These are phyloP conservation scores for Aleiodes alternator DNA, from an alignment of 2,888 invertebrate species.

Conservation along the genomic window DNA sequence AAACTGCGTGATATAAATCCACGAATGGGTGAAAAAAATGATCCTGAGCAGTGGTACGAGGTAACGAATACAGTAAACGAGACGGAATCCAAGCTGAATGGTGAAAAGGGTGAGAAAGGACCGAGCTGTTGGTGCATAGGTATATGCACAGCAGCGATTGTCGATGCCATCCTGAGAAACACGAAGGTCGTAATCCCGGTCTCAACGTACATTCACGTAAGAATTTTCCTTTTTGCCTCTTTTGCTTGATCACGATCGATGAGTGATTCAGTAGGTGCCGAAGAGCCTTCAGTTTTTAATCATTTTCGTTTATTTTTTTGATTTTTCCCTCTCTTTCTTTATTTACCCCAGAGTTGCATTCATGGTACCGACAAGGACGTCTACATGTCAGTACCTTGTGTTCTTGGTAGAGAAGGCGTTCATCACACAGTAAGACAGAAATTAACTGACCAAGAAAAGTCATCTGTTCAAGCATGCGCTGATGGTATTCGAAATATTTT, in stretches of 20 bases:
- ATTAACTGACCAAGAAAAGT: slow-evolving; percentile 71
- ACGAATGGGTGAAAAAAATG: slow-evolving; percentile 77
- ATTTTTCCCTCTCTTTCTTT: slow-evolving; percentile 9
- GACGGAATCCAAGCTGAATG: slow-evolving; percentile 58
- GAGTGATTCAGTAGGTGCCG: slow-evolving; percentile 33
- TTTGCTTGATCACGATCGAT: slow-evolving; percentile 39
- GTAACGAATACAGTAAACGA: slow-evolving; percentile 63
- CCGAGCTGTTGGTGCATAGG: slow-evolving; percentile 76
- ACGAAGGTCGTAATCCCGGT: slow-evolving; percentile 73
- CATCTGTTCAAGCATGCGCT: slow-evolving; percentile 65
- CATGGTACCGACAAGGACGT: slow-evolving; percentile 79
- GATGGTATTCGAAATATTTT: slow-evolving; percentile 65
- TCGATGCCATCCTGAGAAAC: slow-evolving; percentile 74
- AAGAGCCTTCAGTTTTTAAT: slow-evolving; percentile 8
- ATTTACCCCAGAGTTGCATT: slow-evolving; percentile 62
- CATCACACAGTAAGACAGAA: slow-evolving; percentile 76
- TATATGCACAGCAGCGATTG: slow-evolving; percentile 73
- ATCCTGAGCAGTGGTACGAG: slow-evolving; percentile 77
- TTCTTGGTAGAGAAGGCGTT: slow-evolving; percentile 75
- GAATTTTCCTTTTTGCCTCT: slow-evolving; percentile 35
- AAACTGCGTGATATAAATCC: slow-evolving; percentile 78
- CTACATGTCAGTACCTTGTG: slow-evolving; percentile 79
- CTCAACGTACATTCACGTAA: slow-evolving; percentile 75
- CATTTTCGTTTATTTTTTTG: background rate
- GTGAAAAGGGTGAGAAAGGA: slow-evolving; percentile 62